phyloP scores from a whole-genome alignment of 2,113 vertebrate species.

The Piprites chloris region DNA sequence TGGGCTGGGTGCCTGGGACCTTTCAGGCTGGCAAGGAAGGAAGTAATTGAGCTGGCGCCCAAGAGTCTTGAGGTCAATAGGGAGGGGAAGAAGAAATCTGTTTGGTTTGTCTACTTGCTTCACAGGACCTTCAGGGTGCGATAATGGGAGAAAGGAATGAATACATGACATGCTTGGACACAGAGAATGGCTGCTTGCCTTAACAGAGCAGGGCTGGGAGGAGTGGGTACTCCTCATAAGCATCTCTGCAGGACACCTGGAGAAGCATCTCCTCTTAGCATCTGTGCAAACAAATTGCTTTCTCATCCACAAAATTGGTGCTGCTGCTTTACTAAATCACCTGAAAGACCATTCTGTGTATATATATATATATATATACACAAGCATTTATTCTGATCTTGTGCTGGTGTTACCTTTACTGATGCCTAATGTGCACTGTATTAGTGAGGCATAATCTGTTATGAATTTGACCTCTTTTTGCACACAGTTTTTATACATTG shows the following conservation, averaged over 20 bases:
- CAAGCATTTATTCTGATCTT: background rate
- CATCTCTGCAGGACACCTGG: background rate
- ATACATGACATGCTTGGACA: background rate
- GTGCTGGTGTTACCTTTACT: background rate
- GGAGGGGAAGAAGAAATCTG: background rate
- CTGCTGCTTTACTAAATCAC: background rate
- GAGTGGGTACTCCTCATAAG: fast-evolving
- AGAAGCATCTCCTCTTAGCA: background rate
- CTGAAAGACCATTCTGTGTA: background rate
- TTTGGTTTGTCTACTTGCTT: background rate
- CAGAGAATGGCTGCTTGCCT: background rate
- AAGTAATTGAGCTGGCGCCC: background rate
- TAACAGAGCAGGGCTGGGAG: background rate
- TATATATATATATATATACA: background rate
- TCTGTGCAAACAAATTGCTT: background rate
- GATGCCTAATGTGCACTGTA: background rate
- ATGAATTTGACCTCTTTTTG: background rate
- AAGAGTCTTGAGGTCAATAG: background rate
- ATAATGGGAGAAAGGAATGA: background rate
- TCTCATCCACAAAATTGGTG: background rate
- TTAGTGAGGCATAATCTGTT: background rate
- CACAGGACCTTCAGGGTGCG: background rate
- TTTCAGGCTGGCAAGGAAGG: background rate
- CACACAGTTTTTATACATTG: background rate
- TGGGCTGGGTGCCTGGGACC: fast-evolving